A percentile compares a stretch with the other conserved stretches of the same genome.
Conservation (phyloP, 1,140 invertebrate genomes). For the Campodea augens region DNA sequence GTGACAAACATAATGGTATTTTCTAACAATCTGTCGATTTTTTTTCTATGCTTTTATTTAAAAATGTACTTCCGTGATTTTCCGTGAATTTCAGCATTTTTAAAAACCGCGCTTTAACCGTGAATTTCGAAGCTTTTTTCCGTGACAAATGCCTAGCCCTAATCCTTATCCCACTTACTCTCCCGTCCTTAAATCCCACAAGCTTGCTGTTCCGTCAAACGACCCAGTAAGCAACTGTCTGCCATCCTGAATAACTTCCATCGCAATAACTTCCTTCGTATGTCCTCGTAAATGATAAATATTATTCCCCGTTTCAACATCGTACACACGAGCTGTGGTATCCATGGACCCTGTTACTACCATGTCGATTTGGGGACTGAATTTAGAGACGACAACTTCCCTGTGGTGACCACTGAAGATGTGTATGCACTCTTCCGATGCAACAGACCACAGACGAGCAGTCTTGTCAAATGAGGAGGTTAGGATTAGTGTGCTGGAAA, state of each 20-base stretch:
- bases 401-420: conserved; percentile 50
- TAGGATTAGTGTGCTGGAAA: conserved; percentile 44
- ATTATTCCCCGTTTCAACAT: conserved; percentile 39
- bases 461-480: conserved; percentile 67
- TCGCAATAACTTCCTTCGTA: conserved; percentile 47
- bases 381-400: conserved; percentile 47
- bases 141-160: too few relatives aligned
- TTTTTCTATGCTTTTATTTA: too few relatives aligned
- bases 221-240: conserved; percentile 52
- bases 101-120: too few relatives aligned
- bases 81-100: too few relatives aligned
- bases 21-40: too few relatives aligned
- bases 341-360: conserved; percentile 59
- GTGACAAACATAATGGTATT: too few relatives aligned
- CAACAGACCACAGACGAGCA: conserved; percentile 45
- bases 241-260: conserved; percentile 47
- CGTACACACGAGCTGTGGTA: conserved; percentile 45
- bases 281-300: conserved; percentile 40
- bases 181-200: conserved; percentile 51
- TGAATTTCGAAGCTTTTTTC: too few relatives aligned
- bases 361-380: conserved; percentile 32
- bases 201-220: conserved; percentile 49
- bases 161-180: too few relatives aligned
- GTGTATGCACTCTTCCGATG: conserved; percentile 40
- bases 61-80: too few relatives aligned